Evolutionary conservation across 2,888 invertebrate genomes (phyloP), one percentile per base, ranked within the genome.

Genomic region (Ormyrus nitidulus): DNA sequence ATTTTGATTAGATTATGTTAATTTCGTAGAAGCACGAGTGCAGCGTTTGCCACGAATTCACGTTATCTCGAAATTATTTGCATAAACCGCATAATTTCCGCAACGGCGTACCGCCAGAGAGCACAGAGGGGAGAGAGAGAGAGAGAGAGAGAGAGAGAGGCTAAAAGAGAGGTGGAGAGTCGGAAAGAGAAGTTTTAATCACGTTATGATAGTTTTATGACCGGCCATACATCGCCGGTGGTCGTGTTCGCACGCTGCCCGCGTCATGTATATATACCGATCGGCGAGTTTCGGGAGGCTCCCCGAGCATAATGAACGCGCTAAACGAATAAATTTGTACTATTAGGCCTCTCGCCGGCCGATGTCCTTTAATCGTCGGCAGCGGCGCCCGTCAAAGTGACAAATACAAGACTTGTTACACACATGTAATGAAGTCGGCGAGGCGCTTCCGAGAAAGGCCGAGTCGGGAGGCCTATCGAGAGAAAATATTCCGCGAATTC

Each of bases 331-430:
- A 86, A 87, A 86, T 86, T 86, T 84, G 84, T 85, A 82, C 83
- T 81, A 85, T 85, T 84, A 84, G 81, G 34, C 51, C 62, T 13
- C 70, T 68, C 71, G 51, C 0, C 46, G 64, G 4, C 81, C 83
- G 83, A n/a, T 49, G 74, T 84, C 83, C 82, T 86, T 86, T 86
- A 85, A 86, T 86, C 84, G 76, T 66, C 77, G 62, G 75, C 81
- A 68, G 56, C 58, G 51, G 68, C 77, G 58, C 59, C 11, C 19
- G 65, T 34, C 83, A 83, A 80, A 86, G 87, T 86, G 87, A 87
- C 87, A 86, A 87, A 87, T 87, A 86, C 86, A 85, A 83, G 83
- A 85, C 84, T 84, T 82, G 84, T 85, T 77, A 81, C 70, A 85
- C 84, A 84, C 84, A 72, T 84, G 84, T 87, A 86, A 88, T 88